Base-by-base conservation (phyloP, 2,113 vertebrate genomes). In the Trinectes maculatus region DNA sequence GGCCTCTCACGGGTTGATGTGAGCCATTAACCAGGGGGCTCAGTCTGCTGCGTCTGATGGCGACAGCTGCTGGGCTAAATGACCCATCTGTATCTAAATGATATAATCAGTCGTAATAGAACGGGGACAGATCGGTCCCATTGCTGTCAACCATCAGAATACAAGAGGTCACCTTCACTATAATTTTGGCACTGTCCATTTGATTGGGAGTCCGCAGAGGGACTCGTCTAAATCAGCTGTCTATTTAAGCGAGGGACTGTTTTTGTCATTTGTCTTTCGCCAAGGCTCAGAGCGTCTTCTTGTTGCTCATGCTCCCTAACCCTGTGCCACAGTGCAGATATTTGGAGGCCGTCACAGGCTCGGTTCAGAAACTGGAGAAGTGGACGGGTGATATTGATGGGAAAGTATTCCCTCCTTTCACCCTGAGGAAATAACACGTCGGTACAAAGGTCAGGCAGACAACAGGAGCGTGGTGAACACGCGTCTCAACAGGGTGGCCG, bases 31-130 rank as follows among this genome's bases (percentile, higher is more conserved):
- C 71, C 61, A 72, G 55, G 56, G 71, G 70, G 76, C 75, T 84
- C 71, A 80, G 79, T 77, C 82, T 87, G 74, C 55, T 83, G 83
- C 42, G 66, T 81, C 69, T 85, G 85, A 86, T 84, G 85, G 84
- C 77, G 79, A 87, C 87, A 89, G 85, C 83, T 90, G 90, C 84
- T 85, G 79, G 71, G 79, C 85, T 87, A 88, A 90, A 87, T 44
- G 54, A 71, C 83, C 83, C 86, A 87, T 85, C 85, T 87, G 83
- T 80, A 83, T 82, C 79, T 75, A 86, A 89, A 87, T 84, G 80
- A 86, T 69, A 69, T 77, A 79, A 91, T 91, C 87, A 86, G 78
- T 84, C 53, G 74, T 87, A 85, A 89, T 86, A 76, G 83, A 80
- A 84, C 59, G 2, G 83, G 76, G 86, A 84, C 56, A 44, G 15